Evolutionary conservation across 1,140 invertebrate genomes (phyloP).

Genomic region (Listronotus oregonensis): DNA sequence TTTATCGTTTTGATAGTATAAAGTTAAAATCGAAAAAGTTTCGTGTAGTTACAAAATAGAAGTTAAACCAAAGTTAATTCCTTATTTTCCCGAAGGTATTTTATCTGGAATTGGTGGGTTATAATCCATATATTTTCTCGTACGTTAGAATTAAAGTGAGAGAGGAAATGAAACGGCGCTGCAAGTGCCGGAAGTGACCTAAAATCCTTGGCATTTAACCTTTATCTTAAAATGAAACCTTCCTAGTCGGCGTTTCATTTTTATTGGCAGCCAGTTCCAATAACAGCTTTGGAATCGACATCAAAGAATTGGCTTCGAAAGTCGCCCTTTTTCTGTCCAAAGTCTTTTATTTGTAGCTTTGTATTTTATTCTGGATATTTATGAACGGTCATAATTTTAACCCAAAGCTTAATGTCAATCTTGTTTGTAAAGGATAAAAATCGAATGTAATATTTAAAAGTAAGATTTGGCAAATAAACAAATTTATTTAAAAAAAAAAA

Average conservation of each 20-base stretch:
- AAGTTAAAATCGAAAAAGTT: no score
- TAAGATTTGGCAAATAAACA: no score
- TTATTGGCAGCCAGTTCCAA: slow-evolving; percentile 19
- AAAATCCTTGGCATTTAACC: slow-evolving; percentile 16
- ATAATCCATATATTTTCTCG: slow-evolving; percentile 30
- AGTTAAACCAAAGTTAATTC: slow-evolving; percentile 11
- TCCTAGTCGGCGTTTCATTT: slow-evolving; percentile 20
- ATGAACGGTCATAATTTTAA: no score
- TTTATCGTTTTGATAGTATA: no score
- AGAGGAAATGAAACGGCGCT: slow-evolving; percentile 25
- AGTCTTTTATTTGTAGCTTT: neutral
- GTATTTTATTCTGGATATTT: neutral
- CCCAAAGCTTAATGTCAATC: no score
- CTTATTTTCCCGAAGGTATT: slow-evolving; percentile 10
- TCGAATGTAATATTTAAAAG: no score
- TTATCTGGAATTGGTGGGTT: slow-evolving; percentile 12
- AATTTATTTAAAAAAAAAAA: no score
- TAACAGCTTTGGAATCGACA: slow-evolving; percentile 13
- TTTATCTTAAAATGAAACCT: slow-evolving; percentile 28
- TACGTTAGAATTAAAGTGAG: slow-evolving; percentile 20
- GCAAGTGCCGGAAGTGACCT: slow-evolving; percentile 23
- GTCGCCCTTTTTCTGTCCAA: slow-evolving; percentile 9
- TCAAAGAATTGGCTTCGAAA: slow-evolving; percentile 5
- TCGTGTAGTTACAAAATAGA: no score
- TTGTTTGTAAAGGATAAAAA: no score